Percentiles rank a stretch among this genome's conserved stretches.
Conservation (phyloP, 2,888 invertebrate species). For the Epirrita christyi region DNA sequence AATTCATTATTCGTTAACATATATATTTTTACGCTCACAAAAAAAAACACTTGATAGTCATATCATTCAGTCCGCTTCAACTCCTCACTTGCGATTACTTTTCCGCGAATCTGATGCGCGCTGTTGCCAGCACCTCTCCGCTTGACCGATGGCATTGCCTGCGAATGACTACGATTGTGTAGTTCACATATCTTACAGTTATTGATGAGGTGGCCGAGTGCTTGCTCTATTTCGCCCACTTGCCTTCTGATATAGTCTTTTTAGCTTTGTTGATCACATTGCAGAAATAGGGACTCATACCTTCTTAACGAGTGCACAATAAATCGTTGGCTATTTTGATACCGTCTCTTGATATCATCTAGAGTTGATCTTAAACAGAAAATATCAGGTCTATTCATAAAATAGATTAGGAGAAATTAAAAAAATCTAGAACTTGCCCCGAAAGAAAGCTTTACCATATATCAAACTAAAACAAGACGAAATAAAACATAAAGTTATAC, state of each 20-base stretch:
- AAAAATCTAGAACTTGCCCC: no score
- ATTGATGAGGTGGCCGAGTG: slow-evolving; percentile 35
- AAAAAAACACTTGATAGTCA: no score
- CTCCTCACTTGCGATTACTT: slow-evolving; percentile 12
- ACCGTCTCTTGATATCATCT: no score
- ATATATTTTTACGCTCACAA: no score
- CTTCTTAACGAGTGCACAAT: background rate
- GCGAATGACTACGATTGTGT: slow-evolving; percentile 30
- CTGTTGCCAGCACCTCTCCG: slow-evolving; percentile 42
- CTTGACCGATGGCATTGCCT: slow-evolving; percentile 59
- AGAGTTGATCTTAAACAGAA: no score
- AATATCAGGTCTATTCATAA: no score
- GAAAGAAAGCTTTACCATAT: background rate
- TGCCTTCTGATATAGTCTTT: slow-evolving; percentile 1
- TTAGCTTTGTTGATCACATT: slow-evolving; percentile 1
- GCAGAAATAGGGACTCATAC: background rate
- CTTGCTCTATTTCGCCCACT: slow-evolving; percentile 21
- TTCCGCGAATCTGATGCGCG: slow-evolving; percentile 46
- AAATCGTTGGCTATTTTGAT: no score
- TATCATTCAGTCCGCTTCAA: background rate
- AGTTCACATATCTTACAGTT: slow-evolving; percentile 26
- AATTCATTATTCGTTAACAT: no score
- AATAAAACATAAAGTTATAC: slow-evolving; percentile 16
- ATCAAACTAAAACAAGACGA: slow-evolving; percentile 9
- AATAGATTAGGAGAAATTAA: no score